phyloP scores from a whole-genome alignment of 2,797 vertebrate species.

The Darevskia nairensis region DNA sequence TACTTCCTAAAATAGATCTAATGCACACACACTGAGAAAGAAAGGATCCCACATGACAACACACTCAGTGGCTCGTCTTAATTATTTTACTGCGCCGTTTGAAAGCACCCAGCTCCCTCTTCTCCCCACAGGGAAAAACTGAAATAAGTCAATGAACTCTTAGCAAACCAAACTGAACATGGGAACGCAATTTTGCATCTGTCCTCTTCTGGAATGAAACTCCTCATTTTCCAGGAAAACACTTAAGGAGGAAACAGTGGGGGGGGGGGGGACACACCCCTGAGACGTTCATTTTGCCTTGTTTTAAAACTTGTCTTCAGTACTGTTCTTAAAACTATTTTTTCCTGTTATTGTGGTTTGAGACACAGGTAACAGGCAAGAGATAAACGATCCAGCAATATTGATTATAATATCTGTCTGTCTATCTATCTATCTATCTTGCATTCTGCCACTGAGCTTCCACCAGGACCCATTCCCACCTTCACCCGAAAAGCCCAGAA shows the following conservation, averaged over 20 bases:
- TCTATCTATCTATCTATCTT: background rate
- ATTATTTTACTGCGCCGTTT: background rate
- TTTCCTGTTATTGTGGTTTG: too few relatives aligned
- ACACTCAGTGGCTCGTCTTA: background rate
- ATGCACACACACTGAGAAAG: background rate
- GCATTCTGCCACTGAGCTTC: background rate
- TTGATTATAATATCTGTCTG: too few relatives aligned
- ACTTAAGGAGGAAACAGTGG: background rate
- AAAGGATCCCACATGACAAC: background rate
- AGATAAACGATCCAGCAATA: too few relatives aligned
- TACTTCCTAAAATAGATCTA: background rate
- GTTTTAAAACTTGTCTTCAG: background rate
- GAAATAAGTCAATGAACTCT: background rate
- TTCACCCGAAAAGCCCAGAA: background rate
- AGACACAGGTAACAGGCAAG: too few relatives aligned
- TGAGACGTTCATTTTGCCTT: background rate
- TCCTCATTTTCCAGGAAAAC: constrained; percentile 39
- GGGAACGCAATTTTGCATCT: constrained; percentile 40
- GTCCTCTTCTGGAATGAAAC: constrained; percentile 51
- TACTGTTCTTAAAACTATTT: too few relatives aligned
- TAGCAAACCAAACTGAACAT: background rate
- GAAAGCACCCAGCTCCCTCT: background rate
- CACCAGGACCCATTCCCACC: too few relatives aligned
- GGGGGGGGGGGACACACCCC: too few relatives aligned
- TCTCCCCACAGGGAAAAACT: constrained; percentile 21